phyloP scores from a whole-genome alignment of 1,140 invertebrate genomes.

The Neomicropteryx cornuta region DNA sequence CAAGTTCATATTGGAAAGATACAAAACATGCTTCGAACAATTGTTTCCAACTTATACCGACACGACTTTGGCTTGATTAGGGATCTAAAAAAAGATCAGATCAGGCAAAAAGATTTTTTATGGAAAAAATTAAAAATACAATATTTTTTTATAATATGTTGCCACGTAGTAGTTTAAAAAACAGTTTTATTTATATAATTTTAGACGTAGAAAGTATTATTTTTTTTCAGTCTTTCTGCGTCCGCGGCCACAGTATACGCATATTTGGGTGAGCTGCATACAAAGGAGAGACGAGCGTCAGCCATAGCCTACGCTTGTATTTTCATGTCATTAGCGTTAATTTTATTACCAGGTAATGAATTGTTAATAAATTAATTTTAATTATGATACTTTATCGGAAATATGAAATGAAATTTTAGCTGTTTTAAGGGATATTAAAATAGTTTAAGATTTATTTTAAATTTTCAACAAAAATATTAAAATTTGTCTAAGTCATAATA shows the following conservation, averaged over 20 bases:
- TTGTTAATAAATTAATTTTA: neutral
- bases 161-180: neutral
- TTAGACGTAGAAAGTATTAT: no score
- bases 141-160: neutral
- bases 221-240: constrained; percentile 43
- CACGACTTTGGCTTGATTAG: neutral
- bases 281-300: constrained; percentile 29
- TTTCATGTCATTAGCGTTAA: constrained; percentile 53
- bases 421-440: no score
- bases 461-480: no score
- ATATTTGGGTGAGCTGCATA: constrained; percentile 57
- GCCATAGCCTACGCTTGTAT: constrained; percentile 48
- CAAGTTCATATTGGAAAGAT: no score
- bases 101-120: neutral
- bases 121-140: neutral
- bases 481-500: no score
- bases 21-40: no score
- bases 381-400: constrained; percentile 2
- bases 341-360: constrained; percentile 48
- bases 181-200: constrained; percentile 5
- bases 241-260: constrained; percentile 54
- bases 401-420: no score
- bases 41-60: neutral
- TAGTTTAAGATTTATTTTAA: no score
- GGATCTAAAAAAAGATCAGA: neutral